A percentile compares a stretch with the other conserved stretches of the same genome.
Evolutionary conservation across 2,113 vertebrate species (phyloP).

Genomic region (Embiotoca jacksoni): DNA sequence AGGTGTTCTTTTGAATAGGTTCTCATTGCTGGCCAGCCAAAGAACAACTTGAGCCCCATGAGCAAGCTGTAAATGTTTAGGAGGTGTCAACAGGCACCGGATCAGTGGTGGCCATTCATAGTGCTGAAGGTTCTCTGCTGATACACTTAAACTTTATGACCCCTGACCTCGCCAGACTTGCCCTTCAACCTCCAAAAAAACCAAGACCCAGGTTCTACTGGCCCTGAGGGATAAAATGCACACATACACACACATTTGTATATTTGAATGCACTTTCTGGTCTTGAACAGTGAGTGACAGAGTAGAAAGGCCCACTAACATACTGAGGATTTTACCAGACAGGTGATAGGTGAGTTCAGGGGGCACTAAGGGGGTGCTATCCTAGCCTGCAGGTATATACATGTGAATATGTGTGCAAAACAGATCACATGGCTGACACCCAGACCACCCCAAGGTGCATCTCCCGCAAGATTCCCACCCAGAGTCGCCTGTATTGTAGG

Average conservation of each 20-base stretch:
- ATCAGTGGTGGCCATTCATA: conserved; percentile 48
- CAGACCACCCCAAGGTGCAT: conserved; percentile 62
- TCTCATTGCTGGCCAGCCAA: conserved; percentile 34
- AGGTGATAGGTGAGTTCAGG: conserved; percentile 60
- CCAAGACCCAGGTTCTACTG: conserved; percentile 29
- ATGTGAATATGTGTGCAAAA: conserved; percentile 69
- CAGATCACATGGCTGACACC: conserved; percentile 62
- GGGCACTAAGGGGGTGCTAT: conserved; percentile 27
- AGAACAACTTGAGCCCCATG: conserved; percentile 42
- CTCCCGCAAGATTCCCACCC: conserved; percentile 33
- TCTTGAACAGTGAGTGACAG: conserved; percentile 66
- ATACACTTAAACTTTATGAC: conserved; percentile 69
- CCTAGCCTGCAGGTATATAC: conserved; percentile 64
- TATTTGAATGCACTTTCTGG: conserved; percentile 47
- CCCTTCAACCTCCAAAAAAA: conserved; percentile 6
- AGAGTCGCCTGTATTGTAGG: conserved; percentile 39
- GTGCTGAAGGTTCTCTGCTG: conserved; percentile 55
- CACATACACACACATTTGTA: conserved; percentile 21
- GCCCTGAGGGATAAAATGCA: conserved; percentile 59
- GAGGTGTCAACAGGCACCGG: conserved; percentile 63
- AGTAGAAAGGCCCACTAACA: conserved; percentile 60
- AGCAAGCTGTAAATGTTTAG: conserved; percentile 56
- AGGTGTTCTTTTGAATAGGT: conserved; percentile 62
- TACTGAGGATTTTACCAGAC: conserved; percentile 63
- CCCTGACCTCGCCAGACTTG: conserved; percentile 61